Base-by-base conservation (phyloP, 2,113 vertebrate species). In the Alligator mississippiensis region DNA sequence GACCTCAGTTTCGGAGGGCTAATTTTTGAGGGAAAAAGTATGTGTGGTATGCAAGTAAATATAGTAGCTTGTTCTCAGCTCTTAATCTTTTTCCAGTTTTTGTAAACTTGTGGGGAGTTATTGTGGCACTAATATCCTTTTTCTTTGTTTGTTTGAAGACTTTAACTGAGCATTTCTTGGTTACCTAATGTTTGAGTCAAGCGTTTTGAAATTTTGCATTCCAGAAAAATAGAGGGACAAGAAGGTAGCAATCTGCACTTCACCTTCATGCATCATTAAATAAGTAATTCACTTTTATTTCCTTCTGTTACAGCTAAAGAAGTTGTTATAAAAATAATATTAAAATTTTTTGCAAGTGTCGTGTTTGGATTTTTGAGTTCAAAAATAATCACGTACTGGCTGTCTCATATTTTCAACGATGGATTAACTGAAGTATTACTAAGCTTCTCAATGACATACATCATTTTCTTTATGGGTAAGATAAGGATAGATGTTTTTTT, bases 381-480 rank as follows among this genome's bases (percentile, higher is more conserved):
- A 83, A 88, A 62, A 85, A 14, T 94, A 19, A 63, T 88, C 72
- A 75, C 47, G 22, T 84, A 64, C 82, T 91, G 93, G 82, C 70
- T 83, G 47, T 88, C 84, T 24, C 91, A 91, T 76, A n/a, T 92
- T 54, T 94, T 94, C 80, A 91, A 94, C 89, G 95, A 94, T 90
- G 87, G 84, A 68, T 54, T 96, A 22, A 87, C 83, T 82, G 93
- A 94, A 89, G 88, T 96, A 88, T 38, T 88, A 47, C 57, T 94
- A 28, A 94, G 87, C 80, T 93, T 95, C 59, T 84, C 92, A 62
- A 89, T 90, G 66, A 76, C 88, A 30, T 95, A 96, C 22, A 54
- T 95, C 38, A 89, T 90, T 74, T 96, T 95, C 64, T 93, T 90
- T 59, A 5, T 92, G 5, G 92, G 95, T 96, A 93, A 93, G 95